Conservation (phyloP, 2,113 vertebrate genomes). For the Eudyptes chrysolophus region DNA sequence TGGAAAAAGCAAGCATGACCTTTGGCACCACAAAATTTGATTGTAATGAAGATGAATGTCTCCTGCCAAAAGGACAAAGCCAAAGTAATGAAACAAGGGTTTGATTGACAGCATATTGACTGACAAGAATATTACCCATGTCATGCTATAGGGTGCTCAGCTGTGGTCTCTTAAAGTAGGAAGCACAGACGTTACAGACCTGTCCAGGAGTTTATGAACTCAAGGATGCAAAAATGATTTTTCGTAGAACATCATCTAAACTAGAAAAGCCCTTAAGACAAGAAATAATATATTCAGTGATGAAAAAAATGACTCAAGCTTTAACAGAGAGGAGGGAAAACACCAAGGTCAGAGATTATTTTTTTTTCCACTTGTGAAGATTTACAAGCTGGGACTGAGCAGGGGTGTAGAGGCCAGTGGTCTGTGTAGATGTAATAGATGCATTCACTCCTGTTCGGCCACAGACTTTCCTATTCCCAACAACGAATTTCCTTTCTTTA, state of each 20-base stretch:
- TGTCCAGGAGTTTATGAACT: background rate
- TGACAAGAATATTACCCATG: constrained; percentile 3
- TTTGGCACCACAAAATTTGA: constrained; percentile 21
- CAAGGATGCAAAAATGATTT: background rate
- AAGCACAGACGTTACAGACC: background rate
- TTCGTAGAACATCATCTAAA: background rate
- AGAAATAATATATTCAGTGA: background rate
- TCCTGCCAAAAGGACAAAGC: constrained; percentile 5
- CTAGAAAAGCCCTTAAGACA: background rate
- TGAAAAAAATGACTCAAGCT: background rate
- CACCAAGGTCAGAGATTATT: background rate
- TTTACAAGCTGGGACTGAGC: background rate
- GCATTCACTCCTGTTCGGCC: background rate
- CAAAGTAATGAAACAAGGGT: constrained; percentile 28
- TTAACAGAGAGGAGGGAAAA: background rate
- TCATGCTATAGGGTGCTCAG: background rate
- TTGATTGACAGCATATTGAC: constrained; percentile 39
- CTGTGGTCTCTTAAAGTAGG: background rate
- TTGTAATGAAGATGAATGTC: background rate
- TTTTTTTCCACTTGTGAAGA: background rate
- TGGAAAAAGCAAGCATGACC: background rate
- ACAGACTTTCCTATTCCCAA: background rate
- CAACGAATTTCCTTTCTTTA: background rate
- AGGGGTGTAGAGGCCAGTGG: background rate
- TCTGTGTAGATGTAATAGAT: background rate